A percentile compares a stretch with the other conserved stretches of the same genome.
These are phyloP conservation scores for Seriola quinqueradiata DNA, from an alignment of 2,113 vertebrate genomes.

Conservation along the genomic window DNA sequence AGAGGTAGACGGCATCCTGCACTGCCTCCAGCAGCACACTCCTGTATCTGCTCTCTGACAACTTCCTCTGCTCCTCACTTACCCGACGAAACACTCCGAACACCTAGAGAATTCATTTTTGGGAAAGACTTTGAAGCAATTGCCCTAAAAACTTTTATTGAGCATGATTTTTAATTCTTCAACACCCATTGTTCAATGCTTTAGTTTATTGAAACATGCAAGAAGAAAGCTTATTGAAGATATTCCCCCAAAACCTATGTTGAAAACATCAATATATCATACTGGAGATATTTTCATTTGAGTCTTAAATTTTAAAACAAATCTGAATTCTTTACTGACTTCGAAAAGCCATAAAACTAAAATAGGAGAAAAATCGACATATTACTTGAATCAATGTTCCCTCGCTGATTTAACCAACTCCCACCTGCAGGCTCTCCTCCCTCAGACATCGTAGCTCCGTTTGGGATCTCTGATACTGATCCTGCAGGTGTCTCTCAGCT, in stretches of 20 bases:
- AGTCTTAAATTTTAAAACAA: neutral
- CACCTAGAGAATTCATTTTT: conserved; percentile 76
- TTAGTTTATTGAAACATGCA: neutral
- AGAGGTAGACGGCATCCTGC: conserved; percentile 82
- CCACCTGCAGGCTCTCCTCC: conserved; percentile 87
- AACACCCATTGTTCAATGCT: neutral
- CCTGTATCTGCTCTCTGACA: conserved; percentile 78
- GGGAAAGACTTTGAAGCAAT: neutral
- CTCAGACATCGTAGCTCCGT: conserved; percentile 78
- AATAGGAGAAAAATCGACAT: too few species aligned
- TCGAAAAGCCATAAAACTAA: neutral
- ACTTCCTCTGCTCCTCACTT: conserved; percentile 83
- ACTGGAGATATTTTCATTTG: neutral
- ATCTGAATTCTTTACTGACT: neutral
- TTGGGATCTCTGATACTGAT: conserved; percentile 75
- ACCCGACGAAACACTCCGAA: conserved; percentile 85
- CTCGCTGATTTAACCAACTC: neutral
- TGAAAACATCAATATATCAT: neutral
- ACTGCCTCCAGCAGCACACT: conserved; percentile 85
- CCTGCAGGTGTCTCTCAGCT: conserved; percentile 81
- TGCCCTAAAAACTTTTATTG: neutral
- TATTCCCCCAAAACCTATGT: neutral
- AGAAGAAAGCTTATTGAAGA: neutral
- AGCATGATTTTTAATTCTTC: too few species aligned
- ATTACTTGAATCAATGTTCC: neutral